These are phyloP conservation scores for Kryptolebias marmoratus DNA, from an alignment of 2,113 vertebrate species.

Conservation along the genomic window DNA sequence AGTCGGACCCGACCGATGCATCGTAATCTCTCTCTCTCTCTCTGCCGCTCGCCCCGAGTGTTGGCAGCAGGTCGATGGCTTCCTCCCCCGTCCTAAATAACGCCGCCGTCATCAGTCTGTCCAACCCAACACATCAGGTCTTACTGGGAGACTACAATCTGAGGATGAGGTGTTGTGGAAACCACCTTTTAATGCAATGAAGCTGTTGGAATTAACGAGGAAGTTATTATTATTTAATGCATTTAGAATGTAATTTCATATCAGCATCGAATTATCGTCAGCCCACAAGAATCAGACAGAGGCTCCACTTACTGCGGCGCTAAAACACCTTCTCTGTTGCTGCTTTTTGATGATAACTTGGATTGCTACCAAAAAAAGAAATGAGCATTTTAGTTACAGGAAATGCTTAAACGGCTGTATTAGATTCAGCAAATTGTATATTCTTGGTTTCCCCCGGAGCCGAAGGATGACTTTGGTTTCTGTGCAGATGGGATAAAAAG, in stretches of 20 bases:
- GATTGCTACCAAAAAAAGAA: background rate
- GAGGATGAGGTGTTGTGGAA: no score
- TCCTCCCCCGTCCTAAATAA: constrained; percentile 38
- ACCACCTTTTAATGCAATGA: no score
- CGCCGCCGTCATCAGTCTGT: constrained; percentile 28
- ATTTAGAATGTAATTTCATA: background rate
- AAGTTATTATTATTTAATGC: background rate
- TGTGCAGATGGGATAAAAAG: background rate
- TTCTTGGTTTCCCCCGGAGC: background rate
- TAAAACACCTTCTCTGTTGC: background rate
- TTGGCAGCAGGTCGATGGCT: constrained; percentile 53
- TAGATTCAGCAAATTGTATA: background rate
- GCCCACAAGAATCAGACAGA: background rate
- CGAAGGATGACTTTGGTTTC: background rate
- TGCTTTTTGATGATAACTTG: background rate
- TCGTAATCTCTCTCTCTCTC: constrained; percentile 61
- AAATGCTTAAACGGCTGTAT: background rate
- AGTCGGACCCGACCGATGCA: constrained; percentile 55
- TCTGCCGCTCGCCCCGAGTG: constrained; percentile 43
- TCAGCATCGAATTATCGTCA: background rate
- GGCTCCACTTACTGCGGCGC: background rate
- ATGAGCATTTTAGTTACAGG: background rate
- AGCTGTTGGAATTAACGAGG: no score
- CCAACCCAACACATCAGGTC: no score
- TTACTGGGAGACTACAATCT: no score